These are phyloP conservation scores for Mystacides longicornis DNA, from an alignment of 2,888 invertebrate species.

Conservation along the genomic window DNA sequence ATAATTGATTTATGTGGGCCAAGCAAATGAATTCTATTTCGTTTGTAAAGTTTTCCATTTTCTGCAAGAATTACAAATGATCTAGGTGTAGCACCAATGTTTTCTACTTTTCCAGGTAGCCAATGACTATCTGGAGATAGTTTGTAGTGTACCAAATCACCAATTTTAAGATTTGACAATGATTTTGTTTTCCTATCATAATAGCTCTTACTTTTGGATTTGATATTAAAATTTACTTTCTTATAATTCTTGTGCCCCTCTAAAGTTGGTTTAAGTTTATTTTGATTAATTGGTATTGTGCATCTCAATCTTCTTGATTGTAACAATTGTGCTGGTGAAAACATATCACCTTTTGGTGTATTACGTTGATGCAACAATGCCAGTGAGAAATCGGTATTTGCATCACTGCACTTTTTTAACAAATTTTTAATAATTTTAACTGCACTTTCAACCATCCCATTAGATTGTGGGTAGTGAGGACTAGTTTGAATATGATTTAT, in stretches of 20 bases:
- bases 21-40: neutral
- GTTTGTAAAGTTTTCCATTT: neutral
- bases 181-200: conserved; percentile 1
- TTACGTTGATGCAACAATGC: conserved; percentile 1
- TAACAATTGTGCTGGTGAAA: neutral
- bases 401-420: neutral
- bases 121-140: neutral
- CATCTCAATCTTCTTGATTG: conserved; percentile 2
- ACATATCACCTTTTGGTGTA: conserved; percentile 3
- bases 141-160: conserved; percentile 1
- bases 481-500: neutral
- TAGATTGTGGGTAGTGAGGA: conserved; percentile 1
- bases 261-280: neutral
- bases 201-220: neutral
- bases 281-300: neutral
- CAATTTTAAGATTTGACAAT: neutral
- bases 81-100: neutral
- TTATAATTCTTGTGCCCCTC: neutral
- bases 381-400: neutral
- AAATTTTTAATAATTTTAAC: conserved; percentile 1
- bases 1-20: conserved; percentile 3
- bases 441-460: conserved; percentile 3
- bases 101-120: conserved; percentile 2
- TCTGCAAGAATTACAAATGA: neutral
- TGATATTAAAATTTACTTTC: neutral